Percentiles rank a stretch among this genome's conserved stretches.
These are phyloP conservation scores for Sturnira hondurensis DNA, from an alignment of 2,113 vertebrate species.

Conservation along the genomic window DNA sequence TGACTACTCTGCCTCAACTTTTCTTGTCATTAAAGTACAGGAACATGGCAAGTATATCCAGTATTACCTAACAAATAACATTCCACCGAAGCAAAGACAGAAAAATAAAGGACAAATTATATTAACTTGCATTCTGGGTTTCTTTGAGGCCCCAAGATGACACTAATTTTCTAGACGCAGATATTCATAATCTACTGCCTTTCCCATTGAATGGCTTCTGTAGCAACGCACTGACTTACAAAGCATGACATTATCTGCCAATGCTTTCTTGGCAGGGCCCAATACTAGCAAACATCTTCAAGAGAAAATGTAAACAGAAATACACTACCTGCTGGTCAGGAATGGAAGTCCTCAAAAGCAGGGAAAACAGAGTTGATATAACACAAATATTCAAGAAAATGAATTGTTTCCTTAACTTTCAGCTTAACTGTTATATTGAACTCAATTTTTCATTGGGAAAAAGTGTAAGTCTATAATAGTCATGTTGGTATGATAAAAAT, in stretches of 20 bases:
- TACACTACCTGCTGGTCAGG: background rate
- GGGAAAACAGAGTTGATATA: slow-evolving; percentile 40
- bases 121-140: background rate
- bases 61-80: background rate
- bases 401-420: background rate
- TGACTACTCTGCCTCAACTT: background rate
- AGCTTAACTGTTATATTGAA: background rate
- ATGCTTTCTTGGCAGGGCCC: background rate
- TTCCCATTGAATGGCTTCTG: background rate
- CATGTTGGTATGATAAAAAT: slow-evolving; percentile 43
- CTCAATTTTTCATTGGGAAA: slow-evolving; percentile 40
- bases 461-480: background rate
- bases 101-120: background rate
- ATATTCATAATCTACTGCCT: background rate
- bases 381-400: background rate
- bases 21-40: background rate
- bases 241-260: slow-evolving; percentile 38
- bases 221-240: slow-evolving; percentile 40
- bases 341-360: background rate
- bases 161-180: background rate
- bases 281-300: background rate
- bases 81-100: background rate
- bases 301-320: slow-evolving; percentile 2
- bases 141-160: background rate
- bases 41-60: background rate